Conservation (phyloP, 2,888 invertebrate genomes). For the Phrixothrix hirtus region DNA sequence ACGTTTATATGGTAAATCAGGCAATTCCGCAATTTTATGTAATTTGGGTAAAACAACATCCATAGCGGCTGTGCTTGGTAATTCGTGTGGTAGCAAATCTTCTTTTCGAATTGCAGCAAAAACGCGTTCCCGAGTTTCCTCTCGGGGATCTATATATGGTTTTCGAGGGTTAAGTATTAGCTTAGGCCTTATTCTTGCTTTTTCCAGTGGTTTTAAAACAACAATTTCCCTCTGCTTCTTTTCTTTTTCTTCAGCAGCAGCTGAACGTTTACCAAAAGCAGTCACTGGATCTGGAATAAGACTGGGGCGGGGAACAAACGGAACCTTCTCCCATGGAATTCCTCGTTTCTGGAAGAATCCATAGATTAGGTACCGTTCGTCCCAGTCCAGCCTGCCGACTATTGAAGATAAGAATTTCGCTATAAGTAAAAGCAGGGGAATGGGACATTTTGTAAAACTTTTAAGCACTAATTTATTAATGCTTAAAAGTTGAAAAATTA, state of each 20-base stretch:
- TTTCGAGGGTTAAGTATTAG: slow-evolving; percentile 64
- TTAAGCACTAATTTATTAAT: too few species aligned
- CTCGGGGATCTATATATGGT: slow-evolving; percentile 71
- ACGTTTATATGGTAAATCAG: slow-evolving; percentile 54
- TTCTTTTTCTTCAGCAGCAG: slow-evolving; percentile 36
- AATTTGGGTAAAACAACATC: slow-evolving; percentile 67
- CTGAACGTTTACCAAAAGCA: slow-evolving; percentile 72
- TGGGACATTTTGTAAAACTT: slow-evolving; percentile 39
- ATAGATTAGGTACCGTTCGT: slow-evolving; percentile 47
- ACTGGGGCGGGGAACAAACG: slow-evolving; percentile 83
- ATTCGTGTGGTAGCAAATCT: slow-evolving; percentile 55
- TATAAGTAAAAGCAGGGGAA: slow-evolving; percentile 39
- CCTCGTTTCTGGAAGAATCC: slow-evolving; percentile 70
- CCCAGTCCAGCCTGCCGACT: slow-evolving; percentile 40
- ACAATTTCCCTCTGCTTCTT: slow-evolving; percentile 45
- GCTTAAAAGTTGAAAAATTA: too few species aligned
- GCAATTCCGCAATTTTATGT: slow-evolving; percentile 60
- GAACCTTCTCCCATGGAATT: slow-evolving; percentile 88
- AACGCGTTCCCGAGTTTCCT: slow-evolving; percentile 67
- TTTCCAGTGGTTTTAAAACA: slow-evolving; percentile 62
- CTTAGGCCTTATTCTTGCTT: slow-evolving; percentile 67
- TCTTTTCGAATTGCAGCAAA: slow-evolving; percentile 63
- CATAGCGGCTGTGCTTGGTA: slow-evolving; percentile 60
- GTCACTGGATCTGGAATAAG: slow-evolving; percentile 83
- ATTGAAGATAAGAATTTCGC: slow-evolving; percentile 10